Evolutionary conservation across 2,113 vertebrate species (phyloP), one percentile per base, ranked within the genome.

Genomic region (Chaenogobius annularis): DNA sequence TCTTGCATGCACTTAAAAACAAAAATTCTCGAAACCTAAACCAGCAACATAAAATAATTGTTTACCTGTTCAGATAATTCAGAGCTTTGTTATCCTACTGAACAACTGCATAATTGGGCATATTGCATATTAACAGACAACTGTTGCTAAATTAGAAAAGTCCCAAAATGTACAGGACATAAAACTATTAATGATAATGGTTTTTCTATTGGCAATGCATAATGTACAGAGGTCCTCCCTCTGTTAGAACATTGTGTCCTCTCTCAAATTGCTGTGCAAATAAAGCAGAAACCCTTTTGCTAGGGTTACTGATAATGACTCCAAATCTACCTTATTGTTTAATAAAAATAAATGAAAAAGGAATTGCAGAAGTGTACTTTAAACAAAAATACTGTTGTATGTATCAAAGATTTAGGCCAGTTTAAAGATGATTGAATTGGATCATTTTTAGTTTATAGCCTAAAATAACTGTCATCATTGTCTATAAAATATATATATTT

Each of bases 241-340:
- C 19, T 58, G 26, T 35, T 59, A 76, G 84, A 64, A 85, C 78
- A 78, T 19, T 9, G 20, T 75, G 79, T 80, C 63, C 80, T 65
- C 71, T 37, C 1, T 17, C 48, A 40, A 35, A 48, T 59, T 19
- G 66, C 68, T 54, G n/a, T 54, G 50, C 7, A 54, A 19, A 54
- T 19, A 54, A 54, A 54, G 19, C 26, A 31, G 26, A 31, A 31
- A 31, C 26, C 26, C 26, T 31, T 31, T 31, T 31, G 4, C 26
- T 31, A 31, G 26, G 26, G 4, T 31, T 31, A 31, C 26, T 31
- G 26, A 31, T 31, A 31, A 31, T 31, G 1, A 31, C 4, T 31
- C 26, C 26, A 31, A 31, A 31, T 31, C 2, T 31, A 31, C 26
- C 26, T 31, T 31, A 31, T 31, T 31, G 26, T 31, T 31, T 31